Percentiles rank a stretch among this genome's conserved stretches.
These are phyloP conservation scores for Amaurobius ferox DNA, from an alignment of 2,888 invertebrate genomes.

Conservation along the genomic window DNA sequence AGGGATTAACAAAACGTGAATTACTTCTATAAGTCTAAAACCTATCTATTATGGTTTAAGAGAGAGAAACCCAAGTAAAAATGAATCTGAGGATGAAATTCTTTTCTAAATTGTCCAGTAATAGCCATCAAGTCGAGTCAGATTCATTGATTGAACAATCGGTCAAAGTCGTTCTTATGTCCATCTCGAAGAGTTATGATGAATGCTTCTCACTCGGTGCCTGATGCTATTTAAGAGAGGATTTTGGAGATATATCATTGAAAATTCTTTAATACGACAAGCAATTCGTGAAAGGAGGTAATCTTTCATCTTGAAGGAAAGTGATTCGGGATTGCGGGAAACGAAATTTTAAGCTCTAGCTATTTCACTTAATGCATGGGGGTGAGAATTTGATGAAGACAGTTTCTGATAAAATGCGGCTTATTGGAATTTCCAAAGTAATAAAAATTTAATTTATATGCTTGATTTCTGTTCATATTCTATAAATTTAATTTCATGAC, in stretches of 20 bases:
- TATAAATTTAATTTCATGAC: no score
- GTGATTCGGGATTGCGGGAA: no score
- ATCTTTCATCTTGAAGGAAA: neutral
- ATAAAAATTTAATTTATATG: no score
- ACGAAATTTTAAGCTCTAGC: no score
- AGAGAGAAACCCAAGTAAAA: no score
- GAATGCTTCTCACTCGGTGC: neutral
- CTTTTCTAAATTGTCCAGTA: neutral
- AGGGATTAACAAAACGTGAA: neutral
- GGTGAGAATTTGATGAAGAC: no score
- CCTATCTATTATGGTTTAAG: neutral
- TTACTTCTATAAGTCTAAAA: neutral
- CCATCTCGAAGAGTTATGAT: neutral
- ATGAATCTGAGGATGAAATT: no score
- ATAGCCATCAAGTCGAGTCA: neutral
- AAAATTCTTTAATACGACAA: neutral
- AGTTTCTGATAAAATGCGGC: no score
- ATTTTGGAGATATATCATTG: neutral
- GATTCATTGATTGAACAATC: neutral
- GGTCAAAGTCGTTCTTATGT: neutral
- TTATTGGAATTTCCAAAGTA: no score
- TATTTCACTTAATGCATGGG: no score
- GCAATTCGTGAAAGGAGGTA: neutral
- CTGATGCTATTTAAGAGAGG: neutral
- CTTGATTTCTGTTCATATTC: no score